phyloP scores from a whole-genome alignment of 2,888 invertebrate species.

The Caenorhabditis becei region DNA sequence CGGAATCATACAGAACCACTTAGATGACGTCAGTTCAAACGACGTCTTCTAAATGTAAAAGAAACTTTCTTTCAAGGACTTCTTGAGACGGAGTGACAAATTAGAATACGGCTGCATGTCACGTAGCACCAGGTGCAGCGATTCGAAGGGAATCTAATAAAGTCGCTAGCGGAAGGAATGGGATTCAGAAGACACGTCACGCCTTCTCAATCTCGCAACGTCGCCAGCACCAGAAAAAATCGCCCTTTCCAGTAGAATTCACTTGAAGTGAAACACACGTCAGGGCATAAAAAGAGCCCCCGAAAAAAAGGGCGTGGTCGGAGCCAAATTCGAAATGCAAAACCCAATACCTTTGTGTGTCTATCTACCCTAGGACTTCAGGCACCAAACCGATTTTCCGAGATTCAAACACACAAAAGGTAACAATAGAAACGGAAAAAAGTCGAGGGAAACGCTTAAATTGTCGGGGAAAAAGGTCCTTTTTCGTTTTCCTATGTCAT shows the following conservation, averaged over 20 bases:
- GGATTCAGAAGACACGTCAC: no score
- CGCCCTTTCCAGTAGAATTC: slow-evolving; percentile 41
- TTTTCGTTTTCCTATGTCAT: not conserved
- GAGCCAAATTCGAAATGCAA: slow-evolving; percentile 50
- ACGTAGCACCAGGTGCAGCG: slow-evolving; percentile 1
- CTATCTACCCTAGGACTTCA: not conserved
- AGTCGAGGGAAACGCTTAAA: not conserved
- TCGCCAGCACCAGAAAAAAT: no score
- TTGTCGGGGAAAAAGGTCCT: not conserved
- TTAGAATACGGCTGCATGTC: not conserved
- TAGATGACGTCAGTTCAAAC: not conserved
- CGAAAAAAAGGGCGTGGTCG: not conserved
- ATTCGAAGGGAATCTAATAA: slow-evolving; percentile 4
- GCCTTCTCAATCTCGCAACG: no score
- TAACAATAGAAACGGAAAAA: slow-evolving; percentile 6
- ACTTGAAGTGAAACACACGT: not conserved
- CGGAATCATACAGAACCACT: no score
- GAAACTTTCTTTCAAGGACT: not conserved
- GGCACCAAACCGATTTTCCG: not conserved
- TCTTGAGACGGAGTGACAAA: not conserved
- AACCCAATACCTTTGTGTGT: slow-evolving; percentile 51
- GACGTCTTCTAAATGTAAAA: not conserved
- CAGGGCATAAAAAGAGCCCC: not conserved
- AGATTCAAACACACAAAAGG: not conserved
- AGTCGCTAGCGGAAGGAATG: no score